Conservation (phyloP, 2,888 invertebrate genomes). For the Prenolepis imparis region DNA sequence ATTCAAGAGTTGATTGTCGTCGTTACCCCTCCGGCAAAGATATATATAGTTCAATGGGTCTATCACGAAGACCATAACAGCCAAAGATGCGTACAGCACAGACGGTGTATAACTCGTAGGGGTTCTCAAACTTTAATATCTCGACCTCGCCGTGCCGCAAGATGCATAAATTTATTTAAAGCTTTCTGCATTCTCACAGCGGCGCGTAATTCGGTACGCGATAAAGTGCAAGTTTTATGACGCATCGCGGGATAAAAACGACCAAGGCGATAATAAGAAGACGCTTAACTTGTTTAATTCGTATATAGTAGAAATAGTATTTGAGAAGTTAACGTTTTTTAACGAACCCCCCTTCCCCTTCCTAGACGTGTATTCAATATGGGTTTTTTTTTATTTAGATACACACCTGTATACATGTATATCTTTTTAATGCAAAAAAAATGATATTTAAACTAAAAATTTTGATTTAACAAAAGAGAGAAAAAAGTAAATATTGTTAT, state of each 20-base stretch:
- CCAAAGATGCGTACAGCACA: constrained; percentile 42
- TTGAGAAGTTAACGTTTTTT: background rate
- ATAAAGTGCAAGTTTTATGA: constrained; percentile 53
- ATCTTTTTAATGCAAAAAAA: background rate
- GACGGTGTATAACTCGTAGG: constrained; percentile 23
- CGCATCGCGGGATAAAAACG: constrained; percentile 37
- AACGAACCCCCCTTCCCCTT: background rate
- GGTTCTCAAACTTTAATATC: constrained; percentile 56
- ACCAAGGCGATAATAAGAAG: constrained; percentile 40
- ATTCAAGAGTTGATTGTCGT: constrained; percentile 39
- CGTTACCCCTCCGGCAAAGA: constrained; percentile 33
- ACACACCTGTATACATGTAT: background rate
- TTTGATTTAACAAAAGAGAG: background rate
- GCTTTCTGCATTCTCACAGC: constrained; percentile 35
- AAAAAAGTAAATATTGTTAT: background rate
- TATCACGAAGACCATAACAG: constrained; percentile 44
- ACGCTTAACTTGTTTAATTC: constrained; percentile 38
- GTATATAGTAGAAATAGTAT: constrained; percentile 6
- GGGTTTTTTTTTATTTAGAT: background rate
- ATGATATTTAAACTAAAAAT: background rate
- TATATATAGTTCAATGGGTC: constrained; percentile 43
- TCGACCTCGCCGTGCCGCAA: background rate
- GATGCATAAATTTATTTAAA: constrained; percentile 49
- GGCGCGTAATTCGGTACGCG: constrained; percentile 44
- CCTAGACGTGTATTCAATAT: background rate